Percentiles rank a stretch among this genome's conserved stretches.
phyloP scores from a whole-genome alignment of 2,797 vertebrate genomes.

The Brachymystax lenok region DNA sequence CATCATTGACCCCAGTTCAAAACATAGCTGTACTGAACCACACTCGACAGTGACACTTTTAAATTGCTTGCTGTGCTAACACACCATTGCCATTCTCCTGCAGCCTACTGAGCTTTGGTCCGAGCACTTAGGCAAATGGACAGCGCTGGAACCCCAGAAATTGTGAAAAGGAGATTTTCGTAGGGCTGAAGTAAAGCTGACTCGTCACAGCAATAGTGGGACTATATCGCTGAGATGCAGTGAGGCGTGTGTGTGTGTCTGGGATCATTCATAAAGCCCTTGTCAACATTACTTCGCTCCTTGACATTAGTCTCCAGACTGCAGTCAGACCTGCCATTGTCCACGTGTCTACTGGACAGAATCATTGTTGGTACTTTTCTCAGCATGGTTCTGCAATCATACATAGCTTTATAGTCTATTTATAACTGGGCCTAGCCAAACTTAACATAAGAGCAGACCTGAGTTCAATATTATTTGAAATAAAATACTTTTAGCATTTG shows the following conservation, averaged over 20 bases:
- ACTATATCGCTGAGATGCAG: background rate
- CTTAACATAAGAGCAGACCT: conserved; percentile 30
- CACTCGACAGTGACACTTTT: background rate
- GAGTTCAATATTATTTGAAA: background rate
- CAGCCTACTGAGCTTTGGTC: background rate
- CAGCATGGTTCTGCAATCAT: conserved; percentile 46
- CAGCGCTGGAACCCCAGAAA: background rate
- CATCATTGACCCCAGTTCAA: background rate
- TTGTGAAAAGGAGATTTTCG: background rate
- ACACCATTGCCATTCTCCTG: background rate
- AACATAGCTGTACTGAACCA: background rate
- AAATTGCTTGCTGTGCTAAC: background rate
- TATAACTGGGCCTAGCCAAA: conserved; percentile 53
- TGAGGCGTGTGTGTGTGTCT: background rate
- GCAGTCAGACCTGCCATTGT: background rate
- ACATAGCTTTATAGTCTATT: conserved; percentile 33
- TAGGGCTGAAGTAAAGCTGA: background rate
- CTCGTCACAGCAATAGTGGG: background rate
- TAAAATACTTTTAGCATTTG: background rate
- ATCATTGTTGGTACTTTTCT: conserved; percentile 33
- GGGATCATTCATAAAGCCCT: background rate
- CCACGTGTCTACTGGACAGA: conserved; percentile 38
- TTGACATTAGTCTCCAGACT: conserved; percentile 30
- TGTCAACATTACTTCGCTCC: conserved; percentile 7
- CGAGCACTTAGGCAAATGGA: background rate